These are phyloP conservation scores for Morpho deidamia DNA, from an alignment of 2,888 invertebrate species.

Conservation along the genomic window DNA sequence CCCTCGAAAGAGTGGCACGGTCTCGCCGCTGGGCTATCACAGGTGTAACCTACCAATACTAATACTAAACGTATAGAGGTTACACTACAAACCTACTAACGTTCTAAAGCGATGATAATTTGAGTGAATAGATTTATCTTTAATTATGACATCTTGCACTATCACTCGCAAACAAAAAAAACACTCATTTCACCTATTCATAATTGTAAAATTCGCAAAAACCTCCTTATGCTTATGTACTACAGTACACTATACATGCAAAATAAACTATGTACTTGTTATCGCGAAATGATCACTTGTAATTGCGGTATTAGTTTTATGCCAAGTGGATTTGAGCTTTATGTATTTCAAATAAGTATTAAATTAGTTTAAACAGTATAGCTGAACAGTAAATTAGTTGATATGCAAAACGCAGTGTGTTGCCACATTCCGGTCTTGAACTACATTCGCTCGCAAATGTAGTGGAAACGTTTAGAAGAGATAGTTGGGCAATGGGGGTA, in stretches of 20 bases:
- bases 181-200: not conserved
- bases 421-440: constrained; percentile 53
- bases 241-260: constrained; percentile 3
- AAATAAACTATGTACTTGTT: constrained; percentile 2
- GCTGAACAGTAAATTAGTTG: constrained; percentile 12
- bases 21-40: too few relatives aligned
- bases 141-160: constrained; percentile 17
- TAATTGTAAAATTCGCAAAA: not conserved
- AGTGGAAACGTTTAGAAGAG: constrained; percentile 43
- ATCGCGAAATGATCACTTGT: constrained; percentile 8
- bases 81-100: too few relatives aligned
- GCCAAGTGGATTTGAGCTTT: constrained; percentile 26
- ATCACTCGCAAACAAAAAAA: constrained; percentile 20
- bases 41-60: too few relatives aligned
- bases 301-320: constrained; percentile 9
- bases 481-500: constrained; percentile 37
- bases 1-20: too few relatives aligned
- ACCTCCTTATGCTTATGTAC: not conserved
- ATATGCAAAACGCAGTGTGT: constrained; percentile 45
- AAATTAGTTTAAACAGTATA: not conserved
- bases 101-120: too few relatives aligned
- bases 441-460: constrained; percentile 53
- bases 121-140: not conserved
- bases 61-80: too few relatives aligned
- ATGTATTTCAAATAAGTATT: constrained; percentile 22